A percentile compares a stretch with the other conserved stretches of the same genome.
These are phyloP conservation scores for Cotesia vestalis DNA, from an alignment of 1,140 invertebrate genomes.

Conservation along the genomic window DNA sequence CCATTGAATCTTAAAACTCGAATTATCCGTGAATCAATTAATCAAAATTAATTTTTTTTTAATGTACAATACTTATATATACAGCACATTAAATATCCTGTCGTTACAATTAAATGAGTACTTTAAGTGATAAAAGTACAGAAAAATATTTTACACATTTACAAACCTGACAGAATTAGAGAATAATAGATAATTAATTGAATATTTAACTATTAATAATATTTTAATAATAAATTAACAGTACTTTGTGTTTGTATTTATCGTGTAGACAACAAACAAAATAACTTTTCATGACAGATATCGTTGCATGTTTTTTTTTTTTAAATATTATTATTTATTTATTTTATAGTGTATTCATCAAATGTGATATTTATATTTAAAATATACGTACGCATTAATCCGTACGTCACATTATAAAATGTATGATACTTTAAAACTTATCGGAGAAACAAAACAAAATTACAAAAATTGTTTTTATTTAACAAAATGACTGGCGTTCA, in stretches of 20 bases:
- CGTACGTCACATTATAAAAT: conserved; percentile 18
- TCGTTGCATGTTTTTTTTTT: conserved; percentile 17
- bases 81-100: too few species aligned
- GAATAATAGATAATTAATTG: too few species aligned
- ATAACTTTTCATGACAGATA: conserved; percentile 9
- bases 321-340: conserved; percentile 46
- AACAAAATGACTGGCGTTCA: conserved; percentile 1
- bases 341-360: conserved; percentile 45
- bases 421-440: not conserved
- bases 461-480: conserved; percentile 1
- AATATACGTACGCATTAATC: conserved; percentile 27
- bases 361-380: conserved; percentile 56
- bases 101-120: too few species aligned
- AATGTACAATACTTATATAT: too few species aligned
- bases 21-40: too few species aligned
- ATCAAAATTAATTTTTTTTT: too few species aligned
- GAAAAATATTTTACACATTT: too few species aligned
- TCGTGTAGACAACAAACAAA: not conserved
- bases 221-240: not conserved
- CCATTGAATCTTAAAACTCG: too few species aligned
- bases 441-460: not conserved
- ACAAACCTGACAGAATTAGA: too few species aligned
- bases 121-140: too few species aligned
- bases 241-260: not conserved
- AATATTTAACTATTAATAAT: not conserved